Conservation (phyloP, 2,888 invertebrate species). For the Agrochola circellaris region DNA sequence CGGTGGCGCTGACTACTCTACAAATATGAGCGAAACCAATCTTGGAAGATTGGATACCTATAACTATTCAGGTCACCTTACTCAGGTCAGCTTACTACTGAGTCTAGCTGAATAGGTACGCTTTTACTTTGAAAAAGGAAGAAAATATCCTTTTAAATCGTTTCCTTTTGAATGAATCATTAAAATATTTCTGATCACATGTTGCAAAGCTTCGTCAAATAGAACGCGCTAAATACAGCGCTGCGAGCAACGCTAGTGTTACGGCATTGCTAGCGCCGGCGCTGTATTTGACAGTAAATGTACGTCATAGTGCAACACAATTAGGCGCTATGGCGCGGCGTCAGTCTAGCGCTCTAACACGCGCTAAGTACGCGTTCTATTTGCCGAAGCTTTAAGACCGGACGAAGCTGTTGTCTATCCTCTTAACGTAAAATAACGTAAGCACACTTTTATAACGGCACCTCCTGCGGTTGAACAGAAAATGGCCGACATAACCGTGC, state of each 20-base stretch:
- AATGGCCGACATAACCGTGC: neutral
- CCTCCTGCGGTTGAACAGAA: neutral
- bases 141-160: neutral
- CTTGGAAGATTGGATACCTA: conserved; percentile 23
- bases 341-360: too few species aligned
- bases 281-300: too few species aligned
- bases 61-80: conserved; percentile 36
- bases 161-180: conserved; percentile 3
- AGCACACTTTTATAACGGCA: neutral
- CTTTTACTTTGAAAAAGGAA: neutral
- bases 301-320: too few species aligned
- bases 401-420: too few species aligned
- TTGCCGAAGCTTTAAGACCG: too few species aligned
- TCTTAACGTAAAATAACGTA: neutral
- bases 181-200: conserved; percentile 4
- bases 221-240: too few species aligned
- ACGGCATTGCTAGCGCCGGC: too few species aligned
- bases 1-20: conserved; percentile 15
- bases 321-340: too few species aligned
- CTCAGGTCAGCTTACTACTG: conserved; percentile 14
- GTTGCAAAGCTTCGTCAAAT: neutral
- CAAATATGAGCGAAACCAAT: conserved; percentile 46
- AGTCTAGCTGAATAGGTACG: neutral
- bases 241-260: too few species aligned
- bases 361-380: too few species aligned